A percentile compares a stretch with the other conserved stretches of the same genome.
phyloP scores from a whole-genome alignment of 1,140 invertebrate genomes.

The Lepeophtheirus salmonis region DNA sequence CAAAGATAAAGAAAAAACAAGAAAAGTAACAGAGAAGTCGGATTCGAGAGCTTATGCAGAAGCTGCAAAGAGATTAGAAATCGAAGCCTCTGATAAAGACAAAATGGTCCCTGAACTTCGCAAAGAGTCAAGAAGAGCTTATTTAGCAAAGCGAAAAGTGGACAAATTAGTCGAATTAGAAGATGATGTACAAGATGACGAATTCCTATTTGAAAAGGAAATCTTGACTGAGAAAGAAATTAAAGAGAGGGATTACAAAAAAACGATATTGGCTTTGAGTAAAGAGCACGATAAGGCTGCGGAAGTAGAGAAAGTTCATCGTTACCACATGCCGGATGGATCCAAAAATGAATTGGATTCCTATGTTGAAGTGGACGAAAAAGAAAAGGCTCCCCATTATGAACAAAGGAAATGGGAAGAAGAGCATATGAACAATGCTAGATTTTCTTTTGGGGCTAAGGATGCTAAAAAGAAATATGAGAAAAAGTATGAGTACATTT shows the following conservation, averaged over 20 bases:
- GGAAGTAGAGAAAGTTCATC: constrained; percentile 70
- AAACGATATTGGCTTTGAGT: constrained; percentile 67
- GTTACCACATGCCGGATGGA: constrained; percentile 66
- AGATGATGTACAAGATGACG: constrained; percentile 84
- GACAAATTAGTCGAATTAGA: constrained; percentile 93
- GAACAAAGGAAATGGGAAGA: constrained; percentile 97
- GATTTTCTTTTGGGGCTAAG: constrained; percentile 78
- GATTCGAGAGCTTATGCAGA: constrained; percentile 67
- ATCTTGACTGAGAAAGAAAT: constrained; percentile 69
- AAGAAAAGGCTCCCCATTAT: constrained; percentile 63
- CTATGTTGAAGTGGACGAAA: constrained; percentile 71
- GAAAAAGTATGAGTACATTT: constrained; percentile 74
- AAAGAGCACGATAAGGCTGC: constrained; percentile 86
- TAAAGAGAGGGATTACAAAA: constrained; percentile 68
- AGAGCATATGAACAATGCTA: constrained; percentile 81
- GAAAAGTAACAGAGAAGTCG: constrained; percentile 49
- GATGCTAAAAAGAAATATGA: constrained; percentile 44
- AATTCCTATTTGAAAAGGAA: constrained; percentile 69
- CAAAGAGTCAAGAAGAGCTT: constrained; percentile 74
- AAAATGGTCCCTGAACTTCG: constrained; percentile 69
- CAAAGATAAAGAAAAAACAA: constrained; percentile 71
- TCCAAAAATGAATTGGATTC: constrained; percentile 28
- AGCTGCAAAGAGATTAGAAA: constrained; percentile 70
- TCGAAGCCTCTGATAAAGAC: constrained; percentile 62
- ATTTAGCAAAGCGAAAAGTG: constrained; percentile 82